phyloP scores from a whole-genome alignment of 2,888 invertebrate genomes.

The Crematogaster levior region DNA sequence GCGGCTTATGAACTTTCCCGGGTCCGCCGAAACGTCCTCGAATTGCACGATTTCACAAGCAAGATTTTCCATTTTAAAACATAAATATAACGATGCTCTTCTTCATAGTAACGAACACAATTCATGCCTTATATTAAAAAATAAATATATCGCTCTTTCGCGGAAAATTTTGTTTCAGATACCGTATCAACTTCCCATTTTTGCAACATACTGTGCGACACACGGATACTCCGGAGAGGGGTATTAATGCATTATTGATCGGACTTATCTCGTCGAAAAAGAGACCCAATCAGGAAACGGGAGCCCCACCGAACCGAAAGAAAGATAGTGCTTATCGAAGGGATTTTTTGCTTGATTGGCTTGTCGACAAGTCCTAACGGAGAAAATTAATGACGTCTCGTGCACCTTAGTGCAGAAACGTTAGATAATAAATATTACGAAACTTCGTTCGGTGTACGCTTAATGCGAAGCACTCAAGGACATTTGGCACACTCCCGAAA shows the following conservation, averaged over 20 bases:
- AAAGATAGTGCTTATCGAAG: slow-evolving; percentile 28
- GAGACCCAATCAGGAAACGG: slow-evolving; percentile 7
- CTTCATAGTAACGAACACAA: background rate
- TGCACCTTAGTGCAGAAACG: background rate
- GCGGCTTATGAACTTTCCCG: slow-evolving; percentile 74
- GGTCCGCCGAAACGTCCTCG: slow-evolving; percentile 52
- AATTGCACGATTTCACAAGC: slow-evolving; percentile 19
- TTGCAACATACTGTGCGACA: slow-evolving; percentile 1
- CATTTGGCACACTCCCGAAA: background rate
- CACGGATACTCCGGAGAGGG: background rate
- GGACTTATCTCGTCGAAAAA: slow-evolving; percentile 26
- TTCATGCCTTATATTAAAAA: slow-evolving; percentile 2
- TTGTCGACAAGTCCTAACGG: slow-evolving; percentile 15
- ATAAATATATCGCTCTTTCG: background rate
- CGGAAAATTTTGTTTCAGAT: background rate
- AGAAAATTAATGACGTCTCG: slow-evolving; percentile 22
- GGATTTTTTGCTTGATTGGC: slow-evolving; percentile 4
- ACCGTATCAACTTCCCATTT: slow-evolving; percentile 8
- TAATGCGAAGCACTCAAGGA: background rate
- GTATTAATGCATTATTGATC: slow-evolving; percentile 37
- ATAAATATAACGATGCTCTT: background rate
- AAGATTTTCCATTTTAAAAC: background rate
- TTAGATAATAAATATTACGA: slow-evolving; percentile 13
- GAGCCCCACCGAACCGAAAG: background rate
- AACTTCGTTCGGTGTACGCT: background rate